Percentiles rank a stretch among this genome's conserved stretches.
Evolutionary conservation across 2,113 vertebrate species (phyloP).

Genomic region (Dunckerocampus dactyliophorus): DNA sequence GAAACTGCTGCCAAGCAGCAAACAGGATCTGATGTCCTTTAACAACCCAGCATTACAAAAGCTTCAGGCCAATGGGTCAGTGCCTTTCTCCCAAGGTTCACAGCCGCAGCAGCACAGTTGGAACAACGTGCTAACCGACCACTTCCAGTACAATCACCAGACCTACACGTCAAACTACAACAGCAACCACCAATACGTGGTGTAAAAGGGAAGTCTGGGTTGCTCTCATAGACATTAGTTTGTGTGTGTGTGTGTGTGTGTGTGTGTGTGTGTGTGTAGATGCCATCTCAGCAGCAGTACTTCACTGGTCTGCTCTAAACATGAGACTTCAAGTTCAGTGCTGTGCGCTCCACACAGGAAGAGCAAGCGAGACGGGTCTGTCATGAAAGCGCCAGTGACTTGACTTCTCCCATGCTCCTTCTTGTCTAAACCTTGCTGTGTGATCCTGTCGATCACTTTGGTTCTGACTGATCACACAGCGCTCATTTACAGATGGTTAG

Average conservation of each 20-base stretch:
- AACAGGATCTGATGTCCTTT: conserved; percentile 77
- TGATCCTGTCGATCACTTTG: conserved; percentile 37
- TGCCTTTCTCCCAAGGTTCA: conserved; percentile 70
- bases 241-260: conserved; percentile 18
- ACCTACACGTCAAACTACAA: conserved; percentile 71
- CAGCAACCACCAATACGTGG: conserved; percentile 82
- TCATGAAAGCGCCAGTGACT: conserved; percentile 21
- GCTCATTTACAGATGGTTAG: neutral
- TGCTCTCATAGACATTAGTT: conserved; percentile 39
- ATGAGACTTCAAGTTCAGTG: conserved; percentile 47
- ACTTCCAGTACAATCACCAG: conserved; percentile 87
- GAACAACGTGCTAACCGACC: conserved; percentile 79
- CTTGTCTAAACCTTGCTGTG: conserved; percentile 20
- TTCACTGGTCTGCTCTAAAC: neutral
- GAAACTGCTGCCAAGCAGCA: conserved; percentile 81
- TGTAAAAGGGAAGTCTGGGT: conserved; percentile 66
- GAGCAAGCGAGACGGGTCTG: conserved; percentile 18
- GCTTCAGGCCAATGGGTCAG: conserved; percentile 78
- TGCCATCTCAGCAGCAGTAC: conserved; percentile 7
- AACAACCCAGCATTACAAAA: conserved; percentile 73
- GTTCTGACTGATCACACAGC: neutral
- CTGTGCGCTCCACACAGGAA: conserved; percentile 23
- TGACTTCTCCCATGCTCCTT: conserved; percentile 30
- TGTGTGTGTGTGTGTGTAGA: conserved; percentile 4
- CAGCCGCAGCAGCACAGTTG: conserved; percentile 80